Base-by-base conservation (phyloP, 2,113 vertebrate genomes). In the Acanthisitta chloris region DNA sequence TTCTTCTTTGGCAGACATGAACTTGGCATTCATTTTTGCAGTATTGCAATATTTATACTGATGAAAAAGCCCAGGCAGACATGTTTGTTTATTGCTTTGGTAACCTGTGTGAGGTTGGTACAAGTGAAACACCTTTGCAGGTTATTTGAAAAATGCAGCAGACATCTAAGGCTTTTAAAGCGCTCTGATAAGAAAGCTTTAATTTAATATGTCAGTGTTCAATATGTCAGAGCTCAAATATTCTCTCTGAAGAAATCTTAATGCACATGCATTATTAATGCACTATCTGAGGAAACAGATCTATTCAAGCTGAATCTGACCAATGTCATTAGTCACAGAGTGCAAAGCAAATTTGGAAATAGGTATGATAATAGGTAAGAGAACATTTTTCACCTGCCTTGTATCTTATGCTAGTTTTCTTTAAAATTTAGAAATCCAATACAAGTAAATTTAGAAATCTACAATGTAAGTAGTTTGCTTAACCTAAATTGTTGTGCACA, bases 191-290 rank as follows among this genome's bases (percentile, higher is more conserved):
- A 96, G 88, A 97, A 94, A 93, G 93, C 91, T 97, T 98, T 97
- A 96, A 98, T 97, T 97, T 97, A 97, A 94, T 96, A 90, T 76
- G 92, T 95, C 95, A 94, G 92, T 96, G 93, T 93, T 98, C 96
- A 43, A 84, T 97, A 97, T 90, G 93, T 97, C 96, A 97, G 72
- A 97, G 95, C 94, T 98, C 97, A 98, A 97, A 97, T 92, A 97
- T 95, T 97, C 97, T 96, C 88, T 93, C 81, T 94, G 96, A 97
- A 96, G 93, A 59, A 76, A 80, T 57, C 96, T 97, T 97, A 97
- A 97, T 92, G 93, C 18, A 9, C 78, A 96, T 98, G 72, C 95
- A 97, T 97, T 98, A 97, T 97, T 97, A 94, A 98, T 96, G 84
- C 45, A 70, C 82, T 70, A 74, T 97, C 96, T 81, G 59, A 97